Evolutionary conservation across 2,888 invertebrate species (phyloP), one percentile per base, ranked within the genome.

Genomic region (Synanthedon myopaeformis): DNA sequence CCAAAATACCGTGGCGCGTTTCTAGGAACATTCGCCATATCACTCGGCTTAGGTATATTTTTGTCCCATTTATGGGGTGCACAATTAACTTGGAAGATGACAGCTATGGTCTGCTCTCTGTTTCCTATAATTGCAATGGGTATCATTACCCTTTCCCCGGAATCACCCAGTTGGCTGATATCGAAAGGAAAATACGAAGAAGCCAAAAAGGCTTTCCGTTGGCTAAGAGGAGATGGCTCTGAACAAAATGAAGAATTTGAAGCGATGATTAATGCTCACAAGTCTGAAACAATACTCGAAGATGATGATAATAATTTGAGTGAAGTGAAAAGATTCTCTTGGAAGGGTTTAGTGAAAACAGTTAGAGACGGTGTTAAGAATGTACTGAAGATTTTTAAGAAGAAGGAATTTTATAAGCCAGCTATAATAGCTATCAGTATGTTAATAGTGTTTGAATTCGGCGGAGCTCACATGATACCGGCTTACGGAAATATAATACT

Each of bases 121-220:
- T 80, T 90, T 49, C 90, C 90, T 2, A 54, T 90, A 0, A 79
- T 66, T 75, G 86, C 65, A 51, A 81, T 91, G 67, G 76, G 68
- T 0, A 81, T 87, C 2, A 86, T 86, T 10, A 77, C 79, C 49
- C 57, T 87, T 3, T 87, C 87, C 0, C 91, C 91, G 0, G 93
- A 93, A 75, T 90, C 92, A 0, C 91, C 92, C 0, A 84, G 89
- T 55, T 93, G 92, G 92, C 69, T 93, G 53, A 84, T 91, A 0
- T 89, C 90, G 0, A 91, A 90, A 65, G 89, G 88, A 2, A 87
- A 87, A 50, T 77, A 82, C 3, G 83, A 82, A 1, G 88, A 91
- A 57, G 92, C 92, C 0, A 84, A 87, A 58, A 80, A 87, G 52
- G 88, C 91, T 0, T 90, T 92, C 48, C 82, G 79, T 59, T 91